Percentiles rank a stretch among this genome's conserved stretches.
These are phyloP conservation scores for Hypselothyrea guttata DNA, from an alignment of 2,888 invertebrate species.

Conservation along the genomic window DNA sequence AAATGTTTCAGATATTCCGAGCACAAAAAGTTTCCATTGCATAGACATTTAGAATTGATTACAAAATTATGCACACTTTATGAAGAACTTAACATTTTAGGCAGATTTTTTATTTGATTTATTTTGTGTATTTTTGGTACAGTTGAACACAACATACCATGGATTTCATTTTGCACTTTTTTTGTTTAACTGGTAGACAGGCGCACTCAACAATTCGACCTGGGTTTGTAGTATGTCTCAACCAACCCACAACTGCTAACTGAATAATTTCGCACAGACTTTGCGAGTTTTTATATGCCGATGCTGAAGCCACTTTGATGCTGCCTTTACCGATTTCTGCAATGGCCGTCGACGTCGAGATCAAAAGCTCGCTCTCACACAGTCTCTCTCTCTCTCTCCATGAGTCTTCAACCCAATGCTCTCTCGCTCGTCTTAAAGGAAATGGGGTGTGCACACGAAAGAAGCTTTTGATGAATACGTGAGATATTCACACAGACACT, in stretches of 20 bases:
- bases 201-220: slow-evolving; percentile 53
- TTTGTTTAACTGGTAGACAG: slow-evolving; percentile 47
- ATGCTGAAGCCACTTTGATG: slow-evolving; percentile 50
- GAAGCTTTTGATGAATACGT: slow-evolving; percentile 44
- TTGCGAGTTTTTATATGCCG: slow-evolving; percentile 81
- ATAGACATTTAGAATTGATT: slow-evolving; percentile 16
- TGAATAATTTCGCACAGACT: slow-evolving; percentile 81
- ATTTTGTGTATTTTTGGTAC: slow-evolving; percentile 17
- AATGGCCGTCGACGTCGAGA: slow-evolving; percentile 33
- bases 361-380: slow-evolving; percentile 47
- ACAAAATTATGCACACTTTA: slow-evolving; percentile 28
- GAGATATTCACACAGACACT: slow-evolving; percentile 53
- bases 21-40: slow-evolving; percentile 23
- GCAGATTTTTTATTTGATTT: slow-evolving; percentile 4
- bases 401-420: background rate
- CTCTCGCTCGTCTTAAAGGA: slow-evolving; percentile 43
- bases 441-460: slow-evolving; percentile 31
- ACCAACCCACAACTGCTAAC: slow-evolving; percentile 82
- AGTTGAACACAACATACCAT: slow-evolving; percentile 81
- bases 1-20: background rate
- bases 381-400: slow-evolving; percentile 6
- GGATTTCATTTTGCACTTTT: slow-evolving; percentile 81
- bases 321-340: slow-evolving; percentile 49
- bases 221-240: slow-evolving; percentile 77
- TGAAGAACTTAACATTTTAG: slow-evolving; percentile 33